Evolutionary conservation across 2,888 invertebrate species (phyloP), one percentile per base, ranked within the genome.

Genomic region (Sthenelais limicola): DNA sequence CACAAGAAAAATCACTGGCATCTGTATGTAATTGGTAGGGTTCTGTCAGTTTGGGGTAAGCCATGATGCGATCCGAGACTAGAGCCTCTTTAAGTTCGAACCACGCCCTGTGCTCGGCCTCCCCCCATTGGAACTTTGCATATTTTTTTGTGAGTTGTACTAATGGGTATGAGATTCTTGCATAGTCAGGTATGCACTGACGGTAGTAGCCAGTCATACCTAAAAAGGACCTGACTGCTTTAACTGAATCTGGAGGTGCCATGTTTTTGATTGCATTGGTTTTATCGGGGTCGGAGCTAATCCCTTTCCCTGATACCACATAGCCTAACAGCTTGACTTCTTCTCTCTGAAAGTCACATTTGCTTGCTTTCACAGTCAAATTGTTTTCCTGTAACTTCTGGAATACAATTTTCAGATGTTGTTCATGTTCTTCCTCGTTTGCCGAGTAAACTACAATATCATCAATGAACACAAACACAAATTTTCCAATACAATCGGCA

Each of bases 281-380:
- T 43, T 76, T 75, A 15, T 73, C 72, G 3, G 76, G 74, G 38
- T 77, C 75, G 4, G 68, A 35, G 3, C 15, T n/a, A 28, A 80
- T 73, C 12, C 76, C 75, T 2, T 76, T 38, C 26, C 4, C 38
- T 35, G 56, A 54, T n/a, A 79, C 62, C 9, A 73, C 68, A 62
- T 77, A 75, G 3, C 79, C 78, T n/a, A 78, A 54, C 49, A 75
- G 74, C 21, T 71, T 73, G 32, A 70, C 54, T 15, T n/a, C 43
- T 18, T 7, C 15, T 7, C 30, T 5, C 18, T 32, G 15, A 28
- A 71, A 62, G 7, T 58, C 15, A 58, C 71, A 58, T 43, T 71
- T 71, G 1, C 28, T 26, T 3, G 21, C 32, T 21, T 58, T 71
- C 12, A 47, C 9, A 24, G 26, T 49, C 28, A 71, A 32, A 1